These are phyloP conservation scores for Bovichtus variegatus DNA, from an alignment of 2,797 vertebrate genomes.

Conservation along the genomic window DNA sequence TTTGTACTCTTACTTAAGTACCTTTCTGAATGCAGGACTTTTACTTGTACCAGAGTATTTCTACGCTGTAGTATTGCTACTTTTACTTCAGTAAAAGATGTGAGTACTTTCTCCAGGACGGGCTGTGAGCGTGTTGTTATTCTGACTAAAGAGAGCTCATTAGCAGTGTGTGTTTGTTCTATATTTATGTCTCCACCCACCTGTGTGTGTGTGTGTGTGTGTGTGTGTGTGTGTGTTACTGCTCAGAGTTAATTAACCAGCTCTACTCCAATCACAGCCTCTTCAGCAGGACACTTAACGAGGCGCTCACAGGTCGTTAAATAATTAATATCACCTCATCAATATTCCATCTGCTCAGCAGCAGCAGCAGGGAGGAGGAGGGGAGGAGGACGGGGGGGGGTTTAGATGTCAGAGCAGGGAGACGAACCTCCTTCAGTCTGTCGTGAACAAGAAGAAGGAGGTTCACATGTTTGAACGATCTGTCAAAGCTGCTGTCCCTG, in stretches of 20 bases:
- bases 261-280: slow-evolving; percentile 67
- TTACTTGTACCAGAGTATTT: too few relatives aligned
- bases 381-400: slow-evolving; percentile 35
- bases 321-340: slow-evolving; percentile 82
- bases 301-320: slow-evolving; percentile 73
- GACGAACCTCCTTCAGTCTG: slow-evolving; percentile 24
- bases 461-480: slow-evolving; percentile 8
- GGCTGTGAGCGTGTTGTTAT: background rate
- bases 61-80: background rate
- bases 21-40: too few relatives aligned
- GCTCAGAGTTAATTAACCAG: slow-evolving; percentile 26
- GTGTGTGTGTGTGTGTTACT: background rate
- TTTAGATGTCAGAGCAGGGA: slow-evolving; percentile 33
- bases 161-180: background rate
- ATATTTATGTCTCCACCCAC: background rate
- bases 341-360: slow-evolving; percentile 79
- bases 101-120: too few relatives aligned
- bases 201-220: slow-evolving; percentile 7
- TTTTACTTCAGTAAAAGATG: background rate
- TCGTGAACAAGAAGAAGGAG: slow-evolving; percentile 28
- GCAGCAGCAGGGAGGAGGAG: slow-evolving; percentile 23
- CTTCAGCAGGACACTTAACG: slow-evolving; percentile 67
- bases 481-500: background rate
- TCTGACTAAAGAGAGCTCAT: background rate
- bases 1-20: too few relatives aligned